Base-by-base conservation (phyloP, 2,888 invertebrate species). In the Embidobia sp. region DNA sequence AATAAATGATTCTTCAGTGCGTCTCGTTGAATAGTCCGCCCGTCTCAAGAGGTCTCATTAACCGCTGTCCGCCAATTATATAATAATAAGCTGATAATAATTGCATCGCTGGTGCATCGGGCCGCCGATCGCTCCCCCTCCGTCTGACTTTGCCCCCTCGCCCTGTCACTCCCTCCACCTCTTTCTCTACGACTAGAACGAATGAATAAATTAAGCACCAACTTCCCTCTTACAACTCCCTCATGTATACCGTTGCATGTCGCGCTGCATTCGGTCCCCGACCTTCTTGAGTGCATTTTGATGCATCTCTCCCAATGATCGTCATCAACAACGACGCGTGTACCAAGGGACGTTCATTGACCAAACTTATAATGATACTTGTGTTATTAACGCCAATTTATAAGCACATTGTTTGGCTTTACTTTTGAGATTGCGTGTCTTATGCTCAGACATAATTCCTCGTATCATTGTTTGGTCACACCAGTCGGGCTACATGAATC, bases 1-100 rank as follows among this genome's bases (percentile, higher is more conserved):
- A 85, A 86, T 83, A 83, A 84, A 84, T 85, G 85, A 86, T 84
- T 85, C 81, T 82, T 82, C 82, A 81, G 82, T 83, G 79, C 79
- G 80, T 81, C 81, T 83, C 81, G 81, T 77, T 82, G 77, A 80
- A 78, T 70, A 77, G 80, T 49, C 80, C 79, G 81, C 81, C 84
- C 85, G 88, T 88, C 88, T 88, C 88, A 84, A 88, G 88, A 87
- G 87, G 86, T 83, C 85, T 87, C 86, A 88, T 88, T 88, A 88
- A 85, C 85, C 81, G 83, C 81, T 80, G 83, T 82, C 72, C 81
- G 83, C 82, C 87, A 88, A 88, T 88, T 88, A 88, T 88, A 87
- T 87, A 88, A 88, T 88, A 88, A 88, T 88, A 87, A 88, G 88
- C 86, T 85, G 85, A 86, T 88, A 88, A 88, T 88, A 88, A 88